These are phyloP conservation scores for Helicoverpa armigera DNA, from an alignment of 1,140 invertebrate species.

Conservation along the genomic window DNA sequence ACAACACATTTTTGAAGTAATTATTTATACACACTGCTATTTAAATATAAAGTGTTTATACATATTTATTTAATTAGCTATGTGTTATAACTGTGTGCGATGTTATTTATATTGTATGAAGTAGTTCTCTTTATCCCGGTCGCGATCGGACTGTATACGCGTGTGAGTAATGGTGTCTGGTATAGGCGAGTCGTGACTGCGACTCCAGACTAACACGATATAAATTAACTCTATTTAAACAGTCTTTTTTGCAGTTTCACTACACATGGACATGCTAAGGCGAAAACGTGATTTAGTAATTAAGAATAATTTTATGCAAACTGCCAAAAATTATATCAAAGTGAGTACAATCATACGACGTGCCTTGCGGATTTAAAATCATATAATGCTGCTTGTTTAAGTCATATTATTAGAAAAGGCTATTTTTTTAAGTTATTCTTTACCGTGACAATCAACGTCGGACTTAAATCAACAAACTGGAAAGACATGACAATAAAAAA, in stretches of 20 bases:
- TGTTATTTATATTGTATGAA: slow-evolving; percentile 13
- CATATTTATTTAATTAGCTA: slow-evolving; percentile 10
- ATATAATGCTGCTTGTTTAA: background rate
- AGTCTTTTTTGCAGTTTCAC: slow-evolving; percentile 17
- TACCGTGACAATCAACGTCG: background rate
- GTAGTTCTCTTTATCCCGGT: slow-evolving; percentile 22
- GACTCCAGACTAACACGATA: slow-evolving; percentile 67
- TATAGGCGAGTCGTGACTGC: slow-evolving; percentile 65
- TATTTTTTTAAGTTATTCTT: background rate
- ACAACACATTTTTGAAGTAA: slow-evolving; percentile 22
- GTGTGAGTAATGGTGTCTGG: slow-evolving; percentile 65
- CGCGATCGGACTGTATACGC: slow-evolving; percentile 33
- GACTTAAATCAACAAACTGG: slow-evolving; percentile 16
- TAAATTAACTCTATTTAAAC: slow-evolving; percentile 52
- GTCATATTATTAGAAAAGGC: background rate
- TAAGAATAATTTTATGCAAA: slow-evolving; percentile 45
- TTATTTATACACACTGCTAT: slow-evolving; percentile 1
- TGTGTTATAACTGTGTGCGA: slow-evolving; percentile 6
- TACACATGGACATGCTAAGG: slow-evolving; percentile 31
- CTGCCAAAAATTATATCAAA: slow-evolving; percentile 24
- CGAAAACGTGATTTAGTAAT: slow-evolving; percentile 32
- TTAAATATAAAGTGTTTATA: background rate
- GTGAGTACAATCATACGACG: background rate
- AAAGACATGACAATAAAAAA: slow-evolving; percentile 28
- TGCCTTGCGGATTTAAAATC: background rate